Evolutionary conservation across 2,113 vertebrate genomes (phyloP).

Genomic region (Nibea albiflora): DNA sequence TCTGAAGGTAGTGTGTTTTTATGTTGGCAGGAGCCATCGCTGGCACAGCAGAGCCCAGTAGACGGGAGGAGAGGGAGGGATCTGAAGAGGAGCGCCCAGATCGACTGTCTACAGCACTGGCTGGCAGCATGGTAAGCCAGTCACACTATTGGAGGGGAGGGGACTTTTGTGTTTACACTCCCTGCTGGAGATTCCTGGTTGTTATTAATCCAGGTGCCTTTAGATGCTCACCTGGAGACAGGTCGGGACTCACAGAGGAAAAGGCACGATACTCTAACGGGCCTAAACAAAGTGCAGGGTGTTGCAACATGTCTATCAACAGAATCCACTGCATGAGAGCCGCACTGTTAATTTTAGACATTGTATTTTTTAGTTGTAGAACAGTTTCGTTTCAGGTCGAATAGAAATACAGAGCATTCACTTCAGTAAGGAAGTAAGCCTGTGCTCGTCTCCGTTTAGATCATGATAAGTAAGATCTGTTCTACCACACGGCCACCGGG

Average conservation of each 20-base stretch:
- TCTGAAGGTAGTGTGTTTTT: constrained; percentile 59
- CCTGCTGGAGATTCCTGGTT: constrained; percentile 3
- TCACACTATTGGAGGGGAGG: constrained; percentile 17
- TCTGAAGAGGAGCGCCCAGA: constrained; percentile 66
- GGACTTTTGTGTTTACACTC: not conserved
- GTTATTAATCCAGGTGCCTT: not conserved
- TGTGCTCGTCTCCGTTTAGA: not conserved
- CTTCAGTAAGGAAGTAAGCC: not conserved
- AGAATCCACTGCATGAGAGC: not conserved
- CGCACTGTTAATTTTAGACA: not conserved
- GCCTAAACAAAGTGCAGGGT: constrained; percentile 24
- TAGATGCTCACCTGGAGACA: constrained; percentile 8
- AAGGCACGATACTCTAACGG: constrained; percentile 10
- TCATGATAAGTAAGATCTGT: not conserved
- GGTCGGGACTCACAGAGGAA: constrained; percentile 36
- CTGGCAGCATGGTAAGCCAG: constrained; percentile 83
- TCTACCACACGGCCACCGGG: no score
- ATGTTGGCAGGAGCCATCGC: constrained; percentile 73
- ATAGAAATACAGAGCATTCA: constrained; percentile 8
- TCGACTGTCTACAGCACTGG: constrained; percentile 61
- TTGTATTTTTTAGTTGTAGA: no score
- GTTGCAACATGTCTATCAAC: constrained; percentile 39
- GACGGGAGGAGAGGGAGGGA: constrained; percentile 76
- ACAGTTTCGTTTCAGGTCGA: no score
- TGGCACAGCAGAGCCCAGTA: constrained; percentile 71